phyloP scores from a whole-genome alignment of 2,797 vertebrate genomes.

The Anguilla obscura region DNA sequence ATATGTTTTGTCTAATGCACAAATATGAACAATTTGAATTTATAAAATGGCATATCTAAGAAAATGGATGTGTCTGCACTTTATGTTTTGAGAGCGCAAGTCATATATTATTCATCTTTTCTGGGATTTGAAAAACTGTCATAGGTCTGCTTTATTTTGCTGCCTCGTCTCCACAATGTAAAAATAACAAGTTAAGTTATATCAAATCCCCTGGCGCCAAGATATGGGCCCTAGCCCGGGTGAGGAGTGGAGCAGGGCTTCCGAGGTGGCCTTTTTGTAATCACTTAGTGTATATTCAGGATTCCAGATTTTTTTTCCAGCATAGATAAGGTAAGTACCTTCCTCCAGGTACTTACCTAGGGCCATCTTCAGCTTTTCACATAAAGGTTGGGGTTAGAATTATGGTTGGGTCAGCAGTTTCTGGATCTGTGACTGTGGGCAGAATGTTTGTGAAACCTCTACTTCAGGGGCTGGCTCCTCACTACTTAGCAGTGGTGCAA shows the following conservation, averaged over 20 bases:
- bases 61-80: slow-evolving; percentile 6
- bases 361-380: background rate
- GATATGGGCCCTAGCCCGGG: slow-evolving; percentile 39
- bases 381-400: background rate
- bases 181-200: slow-evolving; percentile 39
- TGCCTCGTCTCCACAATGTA: slow-evolving; percentile 35
- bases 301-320: background rate
- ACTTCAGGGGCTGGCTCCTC: background rate
- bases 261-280: slow-evolving; percentile 41
- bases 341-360: background rate
- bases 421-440: background rate
- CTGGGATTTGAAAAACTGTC: slow-evolving; percentile 19
- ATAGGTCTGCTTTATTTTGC: slow-evolving; percentile 35
- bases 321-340: background rate
- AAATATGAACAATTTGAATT: slow-evolving; percentile 42
- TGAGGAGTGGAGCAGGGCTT: slow-evolving; percentile 3
- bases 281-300: slow-evolving; percentile 2
- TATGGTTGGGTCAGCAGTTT: background rate
- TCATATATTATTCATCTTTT: background rate
- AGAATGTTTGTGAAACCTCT: background rate
- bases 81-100: slow-evolving; percentile 35
- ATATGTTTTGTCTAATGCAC: slow-evolving; percentile 44
- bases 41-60: slow-evolving; percentile 7
- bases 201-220: slow-evolving; percentile 39
- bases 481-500: background rate